Percentiles rank a stretch among this genome's conserved stretches.
Conservation (phyloP, 2,888 invertebrate genomes). For the Ichneumon xanthorius region DNA sequence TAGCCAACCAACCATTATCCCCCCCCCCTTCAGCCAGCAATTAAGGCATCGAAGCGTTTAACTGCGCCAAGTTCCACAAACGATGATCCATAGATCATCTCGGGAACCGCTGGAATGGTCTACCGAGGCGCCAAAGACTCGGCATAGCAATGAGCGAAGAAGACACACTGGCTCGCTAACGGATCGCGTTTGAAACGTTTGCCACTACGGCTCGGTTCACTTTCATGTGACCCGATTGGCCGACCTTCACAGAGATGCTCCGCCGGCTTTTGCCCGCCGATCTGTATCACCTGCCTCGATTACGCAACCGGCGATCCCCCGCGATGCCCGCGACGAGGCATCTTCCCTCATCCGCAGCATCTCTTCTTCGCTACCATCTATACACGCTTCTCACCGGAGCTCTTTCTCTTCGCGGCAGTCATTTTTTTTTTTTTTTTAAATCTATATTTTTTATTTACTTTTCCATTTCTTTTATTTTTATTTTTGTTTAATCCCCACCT, state of each 20-base stretch:
- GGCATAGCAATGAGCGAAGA: not conserved
- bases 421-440: slow-evolving; percentile 25
- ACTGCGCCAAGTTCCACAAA: not conserved
- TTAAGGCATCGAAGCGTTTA: slow-evolving; percentile 53
- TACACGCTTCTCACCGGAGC: slow-evolving; percentile 3
- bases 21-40: slow-evolving; percentile 1
- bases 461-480: slow-evolving; percentile 6
- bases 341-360: slow-evolving; percentile 37
- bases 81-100: slow-evolving; percentile 2
- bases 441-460: not conserved
- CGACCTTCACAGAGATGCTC: slow-evolving; percentile 75
- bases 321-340: slow-evolving; percentile 13
- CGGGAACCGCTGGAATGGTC: not conserved
- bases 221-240: slow-evolving; percentile 79
- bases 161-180: slow-evolving; percentile 4
- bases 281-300: slow-evolving; percentile 77
- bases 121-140: not conserved
- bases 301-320: slow-evolving; percentile 65
- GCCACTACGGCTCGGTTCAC: slow-evolving; percentile 61
- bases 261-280: slow-evolving; percentile 73
- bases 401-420: slow-evolving; percentile 9
- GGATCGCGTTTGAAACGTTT: not conserved
- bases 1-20: slow-evolving; percentile 8
- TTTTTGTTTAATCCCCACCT: slow-evolving; percentile 7
- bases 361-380: slow-evolving; percentile 14